Base-by-base conservation (phyloP, 1,140 invertebrate genomes). In the Trichomalopsis sarcophagae region DNA sequence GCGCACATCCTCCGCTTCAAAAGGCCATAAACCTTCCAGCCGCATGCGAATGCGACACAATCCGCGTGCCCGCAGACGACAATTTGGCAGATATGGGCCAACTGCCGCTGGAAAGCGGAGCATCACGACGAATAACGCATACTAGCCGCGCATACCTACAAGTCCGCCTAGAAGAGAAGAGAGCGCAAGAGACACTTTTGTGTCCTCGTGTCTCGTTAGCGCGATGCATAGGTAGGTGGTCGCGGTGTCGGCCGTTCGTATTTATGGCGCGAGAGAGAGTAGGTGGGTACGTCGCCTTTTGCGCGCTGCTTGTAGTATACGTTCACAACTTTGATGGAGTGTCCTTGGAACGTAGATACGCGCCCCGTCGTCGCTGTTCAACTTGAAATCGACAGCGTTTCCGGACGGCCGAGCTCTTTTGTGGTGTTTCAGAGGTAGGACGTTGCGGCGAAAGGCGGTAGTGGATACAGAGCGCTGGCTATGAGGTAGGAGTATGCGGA, bases 61-160 rank as follows among this genome's bases (percentile, higher is more conserved):
- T 62, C 55, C 17, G 17, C 55, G 17, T n/a, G 5, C 21, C 21
- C 21, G 55, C 55, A 30, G 69, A 23, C 23, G 68, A 73, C 68
- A 55, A 81, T 73, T 73, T 55, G 36, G 44, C 80, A 50, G 80
- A 81, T 81, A 73, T 81, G 80, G 80, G 80, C 68, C 80, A 81
- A 21, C 17, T 71, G 79, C 36, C 2, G 50, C 27, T 50, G n/a
- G 68, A 73, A 73, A 81, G 44, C 68, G 33, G 44, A 73, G 80
- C 36, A 71, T 55, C 55, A n/a, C 55, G 55, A 62, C 6, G n/a
- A n/a, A 27, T 27, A 27, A 62, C 55, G 21, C 55, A 55, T 21
- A 5, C 50, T 44, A 44, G 40, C 33, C 33, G 33, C 33, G 40
- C 40, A 44, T 44, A 44, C 40, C 40, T 44, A 44, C 40, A 44